Evolutionary conservation across 2,888 invertebrate genomes (phyloP), one percentile per base, ranked within the genome.

Genomic region (Torymus texanus): DNA sequence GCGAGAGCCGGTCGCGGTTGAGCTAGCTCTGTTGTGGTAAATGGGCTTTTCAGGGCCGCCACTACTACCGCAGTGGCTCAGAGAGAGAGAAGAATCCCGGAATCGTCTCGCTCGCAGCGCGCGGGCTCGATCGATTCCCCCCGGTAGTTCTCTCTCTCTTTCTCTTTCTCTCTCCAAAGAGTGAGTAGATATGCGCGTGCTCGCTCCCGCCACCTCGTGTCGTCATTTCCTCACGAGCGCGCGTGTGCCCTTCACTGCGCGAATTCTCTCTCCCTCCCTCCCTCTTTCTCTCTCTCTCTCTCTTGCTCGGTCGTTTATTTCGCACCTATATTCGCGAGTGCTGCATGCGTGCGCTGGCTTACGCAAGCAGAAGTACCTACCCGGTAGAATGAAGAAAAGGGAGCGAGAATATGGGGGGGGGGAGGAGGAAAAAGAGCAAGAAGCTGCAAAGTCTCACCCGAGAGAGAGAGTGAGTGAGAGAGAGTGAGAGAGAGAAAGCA

Each of bases 31-130:
- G 67, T 53, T 41, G 56, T 14, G 81, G 84, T 84, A 84, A 86
- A 87, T 86, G 86, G 86, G 84, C 84, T 85, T 86, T 87, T 85
- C 85, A 84, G 85, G 83, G 85, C 83, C 83, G 83, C 65, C 16
- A 41, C 16, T 59, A 65, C 14, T 3, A 11, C n/a, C 16, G 62
- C 68, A 66, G n/a, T 21, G 21, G 21, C 21, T 21, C 21, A 21
- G 14, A 50, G 13, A 12, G 61, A 67, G 66, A 50, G 13, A 18
- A 66, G 72, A 72, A 66, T 72, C 72, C 72, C 41, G 51, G 77
- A 74, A 62, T 75, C 24, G n/a, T 14, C 41, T 58, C 41, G 61
- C 29, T 70, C n/a, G 56, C 16, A 18, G 51, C 56, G 50, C 59
- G 53, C 24, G 18, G 16, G 24, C 21, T 63, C 12, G 18, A 41